These are phyloP conservation scores for Sinocyclocheilus rhinocerous DNA, from an alignment of 2,113 vertebrate genomes.

Conservation along the genomic window DNA sequence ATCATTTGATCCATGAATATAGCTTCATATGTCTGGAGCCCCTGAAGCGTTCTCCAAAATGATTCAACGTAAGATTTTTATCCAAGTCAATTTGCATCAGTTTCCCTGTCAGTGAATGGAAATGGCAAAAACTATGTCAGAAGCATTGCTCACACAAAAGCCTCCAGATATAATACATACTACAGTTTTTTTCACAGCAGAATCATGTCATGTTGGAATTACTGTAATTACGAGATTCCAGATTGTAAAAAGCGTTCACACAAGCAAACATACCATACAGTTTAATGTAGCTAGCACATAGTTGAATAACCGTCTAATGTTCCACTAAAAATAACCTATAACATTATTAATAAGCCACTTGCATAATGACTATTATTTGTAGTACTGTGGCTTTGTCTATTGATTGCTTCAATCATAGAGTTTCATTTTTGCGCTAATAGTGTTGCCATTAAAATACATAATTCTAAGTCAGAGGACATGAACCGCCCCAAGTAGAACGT, in stretches of 20 bases:
- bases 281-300: not conserved
- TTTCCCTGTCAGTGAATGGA: constrained; percentile 18
- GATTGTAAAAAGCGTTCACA: not conserved
- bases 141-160: constrained; percentile 3
- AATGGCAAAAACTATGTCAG: constrained; percentile 16
- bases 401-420: not conserved
- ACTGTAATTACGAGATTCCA: not conserved
- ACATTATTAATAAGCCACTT: not conserved
- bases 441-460: not conserved
- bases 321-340: not conserved
- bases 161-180: not conserved
- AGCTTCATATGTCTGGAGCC: constrained; percentile 17
- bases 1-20: constrained; percentile 45
- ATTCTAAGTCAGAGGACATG: not conserved
- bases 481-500: not conserved
- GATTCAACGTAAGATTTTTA: constrained; percentile 51
- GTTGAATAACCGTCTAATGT: not conserved
- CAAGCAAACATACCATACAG: not conserved
- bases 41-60: constrained; percentile 39
- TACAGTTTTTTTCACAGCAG: constrained; percentile 7
- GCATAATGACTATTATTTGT: not conserved
- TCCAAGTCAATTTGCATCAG: constrained; percentile 45
- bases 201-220: not conserved
- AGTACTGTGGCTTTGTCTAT: not conserved
- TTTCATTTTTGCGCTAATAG: not conserved